Evolutionary conservation across 2,888 invertebrate species (phyloP), one percentile per base, ranked within the genome.

Genomic region (Cantharis lateralis): DNA sequence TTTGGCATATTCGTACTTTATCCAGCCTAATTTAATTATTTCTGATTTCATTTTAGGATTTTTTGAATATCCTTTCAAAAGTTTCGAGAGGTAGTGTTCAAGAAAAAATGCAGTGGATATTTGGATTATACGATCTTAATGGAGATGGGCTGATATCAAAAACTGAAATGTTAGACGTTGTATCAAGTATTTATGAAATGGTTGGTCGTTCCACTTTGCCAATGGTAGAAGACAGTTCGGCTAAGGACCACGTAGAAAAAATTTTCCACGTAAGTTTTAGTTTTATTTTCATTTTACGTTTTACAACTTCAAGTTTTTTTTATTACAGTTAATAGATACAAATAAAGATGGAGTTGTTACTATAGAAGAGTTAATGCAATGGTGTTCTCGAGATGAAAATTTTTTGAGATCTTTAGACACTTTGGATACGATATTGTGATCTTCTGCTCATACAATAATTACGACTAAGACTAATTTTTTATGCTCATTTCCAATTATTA

Each of bases 91-190:
- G 96, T 11, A 93, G 93, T 15, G 91, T 94, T 3, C 94, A 95
- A 84, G 96, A 97, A 87, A 95, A 96, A 86, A 89, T 97, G 62
- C 93, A 95, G 82, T 97, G 96, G 96, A 93, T 96, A 72, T 97
- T 97, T 87, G 93, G 93, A 10, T 89, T 97, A 16, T 97, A 97
- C 88, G 97, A 97, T 87, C 91, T 95, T 76, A 95, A 96, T 84
- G 94, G 94, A 0, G 96, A 96, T 86, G 96, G 96, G 0, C 91
- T 94, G 78, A 95, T 96, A 85, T 95, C 95, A 16, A 93, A 95
- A 84, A 91, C 92, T 0, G 96, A 96, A 89, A 95, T 96, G 95
- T 88, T 93, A 81, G 93, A 94, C 77, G 96, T 96, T 62, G 96
- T 95, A 61, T 91, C 91, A 70, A 95, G 96, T 64, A 95, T 97